Conservation (phyloP, 2,797 vertebrate species). For the Cichlasoma orientale region DNA sequence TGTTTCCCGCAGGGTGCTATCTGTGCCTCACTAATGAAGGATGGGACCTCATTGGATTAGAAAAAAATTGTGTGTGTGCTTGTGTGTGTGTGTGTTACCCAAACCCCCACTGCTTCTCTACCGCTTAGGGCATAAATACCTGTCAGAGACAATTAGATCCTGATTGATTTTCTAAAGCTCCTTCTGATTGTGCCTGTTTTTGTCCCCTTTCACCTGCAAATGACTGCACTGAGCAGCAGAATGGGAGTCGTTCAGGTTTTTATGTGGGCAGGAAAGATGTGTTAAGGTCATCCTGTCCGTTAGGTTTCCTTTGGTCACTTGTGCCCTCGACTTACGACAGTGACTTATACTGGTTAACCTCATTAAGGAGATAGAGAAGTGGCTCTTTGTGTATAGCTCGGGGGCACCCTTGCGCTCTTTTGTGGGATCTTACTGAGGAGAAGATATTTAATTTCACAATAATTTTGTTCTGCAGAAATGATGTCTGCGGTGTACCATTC, state of each 20-base stretch:
- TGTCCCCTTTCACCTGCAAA: constrained; percentile 73
- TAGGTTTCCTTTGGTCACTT: constrained; percentile 15
- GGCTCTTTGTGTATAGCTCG: background rate
- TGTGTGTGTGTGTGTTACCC: background rate
- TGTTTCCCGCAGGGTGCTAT: constrained; percentile 66
- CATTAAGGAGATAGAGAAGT: background rate
- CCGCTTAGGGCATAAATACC: constrained; percentile 74
- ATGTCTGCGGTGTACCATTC: background rate
- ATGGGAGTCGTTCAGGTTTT: constrained; percentile 48
- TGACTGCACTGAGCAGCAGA: constrained; percentile 66
- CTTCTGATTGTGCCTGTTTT: constrained; percentile 70
- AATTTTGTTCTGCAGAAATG: background rate
- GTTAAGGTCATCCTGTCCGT: constrained; percentile 61
- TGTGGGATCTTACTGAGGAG: background rate
- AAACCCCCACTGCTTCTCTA: constrained; percentile 42
- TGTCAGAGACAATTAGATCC: constrained; percentile 83
- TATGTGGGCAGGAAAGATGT: constrained; percentile 34
- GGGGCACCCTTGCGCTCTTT: background rate
- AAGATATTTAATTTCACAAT: background rate
- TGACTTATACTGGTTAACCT: constrained; percentile 10
- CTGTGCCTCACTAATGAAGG: constrained; percentile 65
- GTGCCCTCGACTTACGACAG: constrained; percentile 55
- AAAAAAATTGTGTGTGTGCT: constrained; percentile 17
- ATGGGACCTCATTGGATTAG: constrained; percentile 70
- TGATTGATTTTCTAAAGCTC: constrained; percentile 80